These are phyloP conservation scores for Percina caprodes DNA, from an alignment of 2,113 vertebrate genomes.

Conservation along the genomic window DNA sequence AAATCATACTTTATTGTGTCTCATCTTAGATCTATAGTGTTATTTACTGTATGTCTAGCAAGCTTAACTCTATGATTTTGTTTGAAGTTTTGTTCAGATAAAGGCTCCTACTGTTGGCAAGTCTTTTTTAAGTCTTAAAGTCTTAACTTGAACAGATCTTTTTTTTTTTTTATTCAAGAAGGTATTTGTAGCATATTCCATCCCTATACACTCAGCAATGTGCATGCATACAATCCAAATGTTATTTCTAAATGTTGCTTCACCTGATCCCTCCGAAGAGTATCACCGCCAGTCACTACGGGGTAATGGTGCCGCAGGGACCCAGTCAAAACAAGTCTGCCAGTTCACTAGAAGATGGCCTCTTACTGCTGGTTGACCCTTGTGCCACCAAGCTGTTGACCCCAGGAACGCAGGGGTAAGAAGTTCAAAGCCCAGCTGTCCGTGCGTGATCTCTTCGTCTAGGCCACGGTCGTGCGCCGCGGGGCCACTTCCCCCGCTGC, in stretches of 20 bases:
- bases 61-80: slow-evolving; percentile 70
- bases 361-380: slow-evolving; percentile 77
- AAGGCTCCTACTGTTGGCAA: slow-evolving; percentile 55
- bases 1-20: slow-evolving; percentile 80
- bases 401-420: slow-evolving; percentile 76
- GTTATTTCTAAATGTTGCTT: slow-evolving; percentile 71
- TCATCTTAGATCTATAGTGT: slow-evolving; percentile 73
- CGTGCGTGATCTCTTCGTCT: slow-evolving; percentile 70
- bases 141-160: slow-evolving; percentile 55
- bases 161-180: slow-evolving; percentile 45
- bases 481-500: slow-evolving; percentile 74
- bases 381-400: slow-evolving; percentile 80
- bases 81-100: slow-evolving; percentile 72
- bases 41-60: slow-evolving; percentile 70
- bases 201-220: slow-evolving; percentile 10
- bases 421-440: slow-evolving; percentile 84
- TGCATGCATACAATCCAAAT: slow-evolving; percentile 51
- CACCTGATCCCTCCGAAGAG: slow-evolving; percentile 65
- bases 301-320: slow-evolving; percentile 76
- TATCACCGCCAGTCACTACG: slow-evolving; percentile 65
- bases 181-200: slow-evolving; percentile 49
- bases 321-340: slow-evolving; percentile 77
- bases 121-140: slow-evolving; percentile 62
- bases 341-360: slow-evolving; percentile 73
- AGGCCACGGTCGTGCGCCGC: slow-evolving; percentile 60